These are phyloP conservation scores for Whitmania pigra DNA, from an alignment of 1,140 invertebrate species.

Conservation along the genomic window DNA sequence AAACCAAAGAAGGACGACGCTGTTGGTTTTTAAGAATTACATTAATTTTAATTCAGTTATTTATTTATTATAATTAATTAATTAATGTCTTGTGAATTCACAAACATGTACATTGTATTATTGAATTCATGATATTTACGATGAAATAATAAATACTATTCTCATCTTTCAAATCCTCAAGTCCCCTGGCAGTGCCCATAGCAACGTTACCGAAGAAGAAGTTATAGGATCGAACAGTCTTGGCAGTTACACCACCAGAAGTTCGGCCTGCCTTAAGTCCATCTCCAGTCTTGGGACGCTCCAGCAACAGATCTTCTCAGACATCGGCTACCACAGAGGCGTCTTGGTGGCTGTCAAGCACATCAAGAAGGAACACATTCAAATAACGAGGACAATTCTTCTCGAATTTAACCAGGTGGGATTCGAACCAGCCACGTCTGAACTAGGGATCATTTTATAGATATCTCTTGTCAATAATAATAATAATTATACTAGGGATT, in stretches of 20 bases:
- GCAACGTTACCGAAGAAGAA: conserved; percentile 1
- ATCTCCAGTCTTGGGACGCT: conserved; percentile 15
- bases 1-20: not conserved
- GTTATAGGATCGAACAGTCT: not conserved
- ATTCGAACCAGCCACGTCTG: not conserved
- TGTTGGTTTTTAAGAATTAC: not conserved
- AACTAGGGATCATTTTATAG: no score
- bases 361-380: conserved; percentile 24
- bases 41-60: no score
- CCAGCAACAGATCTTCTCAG: conserved; percentile 20
- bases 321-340: conserved; percentile 22
- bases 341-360: conserved; percentile 22
- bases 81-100: not conserved
- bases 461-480: no score
- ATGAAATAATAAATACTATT: no score
- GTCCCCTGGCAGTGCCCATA: conserved; percentile 4
- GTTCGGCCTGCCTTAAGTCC: not conserved
- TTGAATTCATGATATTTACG: no score
- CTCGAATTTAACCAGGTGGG: conserved; percentile 25
- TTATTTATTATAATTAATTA: not conserved
- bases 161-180: not conserved
- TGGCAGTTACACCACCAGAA: not conserved
- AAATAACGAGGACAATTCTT: conserved; percentile 17
- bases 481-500: no score
- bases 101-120: no score